Evolutionary conservation across 2,113 vertebrate species (phyloP), one percentile per base, ranked within the genome.

Genomic region (Malurus alboscapulatus): DNA sequence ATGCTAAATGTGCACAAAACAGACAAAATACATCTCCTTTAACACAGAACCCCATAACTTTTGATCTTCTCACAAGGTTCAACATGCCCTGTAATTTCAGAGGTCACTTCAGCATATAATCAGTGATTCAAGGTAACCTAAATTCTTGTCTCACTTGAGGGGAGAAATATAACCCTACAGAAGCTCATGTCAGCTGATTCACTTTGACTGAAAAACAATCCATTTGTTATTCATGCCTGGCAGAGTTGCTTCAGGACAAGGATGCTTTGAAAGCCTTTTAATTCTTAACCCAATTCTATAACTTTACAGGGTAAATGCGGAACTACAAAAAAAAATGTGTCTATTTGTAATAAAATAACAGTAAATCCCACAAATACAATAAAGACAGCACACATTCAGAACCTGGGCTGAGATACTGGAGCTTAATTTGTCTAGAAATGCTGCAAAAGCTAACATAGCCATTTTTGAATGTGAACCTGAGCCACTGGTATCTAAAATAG

Each of bases 181-280:
- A 90, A 75, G 53, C 69, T 91, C 61, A 22, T 34, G 30, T 76
- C 84, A 87, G 84, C 24, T 71, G 72, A 91, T 74, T 80, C 47
- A 66, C 59, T 96, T 59, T 63, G 93, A 88, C 78, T 87, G 74
- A 74, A 92, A 96, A 92, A 47, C 67, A 94, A 90, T 76, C 48
- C 55, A 83, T 87, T 90, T 90, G 59, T 89, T 85, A 92, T 94
- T 95, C 81, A 88, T 77, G 87, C 82, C 91, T 58, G n/a, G 50
- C 32, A 89, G 89, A 91, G 74, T 48, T 91, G 74, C 90, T 93
- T 92, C 81, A 91, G 75, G 89, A 94, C 87, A 91, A 83, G 67
- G 59, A 87, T 74, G 48, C 38, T 92, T 92, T 92, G 69, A 93
- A 90, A 96, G 65, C 29, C 55, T 85, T 88, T 92, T 85, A 76